Conservation (phyloP, 2,113 vertebrate species). For the Lipophrys pholis region DNA sequence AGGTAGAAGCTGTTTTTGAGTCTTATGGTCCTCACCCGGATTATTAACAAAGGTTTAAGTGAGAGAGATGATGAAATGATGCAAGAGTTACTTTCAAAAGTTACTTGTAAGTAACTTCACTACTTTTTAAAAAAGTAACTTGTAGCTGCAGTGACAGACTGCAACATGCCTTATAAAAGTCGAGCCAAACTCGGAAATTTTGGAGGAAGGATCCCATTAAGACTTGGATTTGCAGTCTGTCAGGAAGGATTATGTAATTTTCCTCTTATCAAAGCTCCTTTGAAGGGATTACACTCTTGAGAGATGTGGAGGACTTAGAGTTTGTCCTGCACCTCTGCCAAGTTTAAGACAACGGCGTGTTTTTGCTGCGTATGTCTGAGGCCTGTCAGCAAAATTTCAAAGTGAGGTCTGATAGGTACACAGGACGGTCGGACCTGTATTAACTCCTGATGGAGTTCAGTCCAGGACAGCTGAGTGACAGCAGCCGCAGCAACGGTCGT, state of each 20-base stretch:
- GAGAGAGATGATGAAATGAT: too few relatives aligned
- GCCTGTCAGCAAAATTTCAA: conserved; percentile 63
- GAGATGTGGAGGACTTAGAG: conserved; percentile 54
- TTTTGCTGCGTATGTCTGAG: conserved; percentile 40
- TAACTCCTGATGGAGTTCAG: conserved; percentile 35
- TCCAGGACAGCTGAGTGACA: conserved; percentile 18
- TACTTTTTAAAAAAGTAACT: too few relatives aligned
- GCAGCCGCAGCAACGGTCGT: neutral
- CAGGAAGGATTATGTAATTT: conserved; percentile 69
- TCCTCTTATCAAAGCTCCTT: conserved; percentile 67
- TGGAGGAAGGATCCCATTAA: conserved; percentile 42
- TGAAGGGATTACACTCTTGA: conserved; percentile 61
- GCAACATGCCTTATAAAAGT: conserved; percentile 4
- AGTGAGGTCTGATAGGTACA: conserved; percentile 37
- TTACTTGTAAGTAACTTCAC: too few relatives aligned
- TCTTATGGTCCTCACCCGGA: too few relatives aligned
- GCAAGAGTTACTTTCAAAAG: too few relatives aligned
- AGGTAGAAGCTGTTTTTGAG: too few relatives aligned
- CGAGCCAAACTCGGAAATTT: conserved; percentile 30
- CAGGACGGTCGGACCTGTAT: conserved; percentile 10
- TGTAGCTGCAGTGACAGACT: too few relatives aligned
- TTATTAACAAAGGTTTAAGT: too few relatives aligned
- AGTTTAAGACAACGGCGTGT: conserved; percentile 55
- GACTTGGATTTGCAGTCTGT: conserved; percentile 52
- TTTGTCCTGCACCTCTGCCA: conserved; percentile 55